Evolutionary conservation across 2,888 invertebrate genomes (phyloP), one percentile per base, ranked within the genome.

Genomic region (Steinernema scapterisci): DNA sequence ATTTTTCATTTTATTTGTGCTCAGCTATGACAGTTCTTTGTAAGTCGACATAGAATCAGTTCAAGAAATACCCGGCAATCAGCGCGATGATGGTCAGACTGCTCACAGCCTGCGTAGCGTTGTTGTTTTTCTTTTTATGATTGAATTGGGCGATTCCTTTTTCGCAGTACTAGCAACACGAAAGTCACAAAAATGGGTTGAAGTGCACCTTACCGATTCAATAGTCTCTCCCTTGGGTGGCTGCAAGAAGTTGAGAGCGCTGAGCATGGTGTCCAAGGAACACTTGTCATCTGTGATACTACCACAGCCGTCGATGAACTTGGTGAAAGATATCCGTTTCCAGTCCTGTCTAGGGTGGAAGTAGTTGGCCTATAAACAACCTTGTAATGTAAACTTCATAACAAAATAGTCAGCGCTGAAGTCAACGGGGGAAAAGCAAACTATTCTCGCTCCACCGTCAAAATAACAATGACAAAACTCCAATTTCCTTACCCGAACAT

Each of bases 111-210:
- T 13, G 45, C 9, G 45, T 44, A n/a, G n/a, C n/a, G n/a, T n/a
- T n/a, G n/a, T n/a, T n/a, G n/a, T n/a, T n/a, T n/a, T n/a, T n/a
- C n/a, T n/a, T n/a, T n/a, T n/a, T n/a, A n/a, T n/a, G n/a, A n/a
- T n/a, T n/a, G 63, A 63, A 63, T 31, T 63, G 63, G n/a, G 27
- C 63, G 27, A 63, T 25, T 27, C 63, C 63, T 5, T 31, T 27
- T 2, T 63, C 31, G 19, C 63, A 63, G 63, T 63, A 63, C 63
- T 63, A 25, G 13, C 3, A 38, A 38, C 3, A 9, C 3, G 38
- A 38, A 6, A 38, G 54, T 54, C 25, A 13, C 51, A 19, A 51
- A 6, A 6, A n/a, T n/a, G n/a, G n/a, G n/a, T n/a, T n/a, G 9
- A 51, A 51, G 6, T 51, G 11, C 25, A 19, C n/a, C 5, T 52